Evolutionary conservation across 2,888 invertebrate genomes (phyloP).

Genomic region (Hemaris fuciformis): DNA sequence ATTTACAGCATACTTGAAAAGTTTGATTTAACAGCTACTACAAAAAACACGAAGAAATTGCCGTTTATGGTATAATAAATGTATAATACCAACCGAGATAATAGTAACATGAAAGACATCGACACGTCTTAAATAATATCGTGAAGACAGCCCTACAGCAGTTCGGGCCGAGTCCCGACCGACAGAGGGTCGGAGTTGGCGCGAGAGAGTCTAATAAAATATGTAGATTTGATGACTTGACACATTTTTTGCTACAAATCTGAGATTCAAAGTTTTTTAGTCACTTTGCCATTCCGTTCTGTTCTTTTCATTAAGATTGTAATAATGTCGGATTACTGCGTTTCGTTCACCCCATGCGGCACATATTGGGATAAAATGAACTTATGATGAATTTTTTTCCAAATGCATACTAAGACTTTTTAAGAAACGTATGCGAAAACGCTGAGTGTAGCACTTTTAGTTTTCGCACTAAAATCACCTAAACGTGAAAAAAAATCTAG

Average conservation of each 20-base stretch:
- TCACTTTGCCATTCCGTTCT: slow-evolving; percentile 51
- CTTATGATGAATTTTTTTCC: not conserved
- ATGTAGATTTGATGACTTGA: slow-evolving; percentile 82
- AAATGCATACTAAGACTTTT: not conserved
- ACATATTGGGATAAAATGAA: not conserved
- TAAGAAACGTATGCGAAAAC: not conserved
- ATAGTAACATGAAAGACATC: slow-evolving; percentile 33
- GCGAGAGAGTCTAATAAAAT: slow-evolving; percentile 78
- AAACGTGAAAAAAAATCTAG: not conserved
- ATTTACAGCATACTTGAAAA: no score
- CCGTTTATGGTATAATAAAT: no score
- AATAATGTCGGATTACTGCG: slow-evolving; percentile 42
- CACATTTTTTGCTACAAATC: slow-evolving; percentile 80
- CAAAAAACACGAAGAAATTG: no score
- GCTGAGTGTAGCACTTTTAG: not conserved
- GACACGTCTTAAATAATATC: slow-evolving; percentile 37
- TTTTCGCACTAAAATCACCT: not conserved
- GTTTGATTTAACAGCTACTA: no score
- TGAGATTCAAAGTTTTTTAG: slow-evolving; percentile 76
- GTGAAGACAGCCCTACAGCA: slow-evolving; percentile 50
- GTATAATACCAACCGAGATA: no score
- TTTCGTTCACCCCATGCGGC: not conserved
- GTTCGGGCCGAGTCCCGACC: slow-evolving; percentile 47
- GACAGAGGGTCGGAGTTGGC: slow-evolving; percentile 72
- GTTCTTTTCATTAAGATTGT: slow-evolving; percentile 54